Conservation (phyloP, 2,888 invertebrate species). For the Archaeoteleia sp. region DNA sequence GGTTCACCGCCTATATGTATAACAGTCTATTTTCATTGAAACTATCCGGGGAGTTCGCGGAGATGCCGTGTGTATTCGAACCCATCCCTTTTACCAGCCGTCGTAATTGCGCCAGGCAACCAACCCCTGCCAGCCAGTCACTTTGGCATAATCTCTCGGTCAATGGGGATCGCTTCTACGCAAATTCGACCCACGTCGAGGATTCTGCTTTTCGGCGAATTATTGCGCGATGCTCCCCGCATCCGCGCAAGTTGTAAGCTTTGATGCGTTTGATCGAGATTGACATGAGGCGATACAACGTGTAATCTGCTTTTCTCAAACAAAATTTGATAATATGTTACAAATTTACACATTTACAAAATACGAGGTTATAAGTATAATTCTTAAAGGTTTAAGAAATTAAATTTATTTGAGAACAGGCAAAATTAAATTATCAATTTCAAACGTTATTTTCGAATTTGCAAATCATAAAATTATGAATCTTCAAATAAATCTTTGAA, state of each 20-base stretch:
- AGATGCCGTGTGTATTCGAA: slow-evolving; percentile 61
- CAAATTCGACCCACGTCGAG: slow-evolving; percentile 48
- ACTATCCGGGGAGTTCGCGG: slow-evolving; percentile 49
- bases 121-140: slow-evolving; percentile 62
- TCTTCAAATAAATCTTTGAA: too few species aligned
- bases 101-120: slow-evolving; percentile 57
- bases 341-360: too few species aligned
- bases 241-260: slow-evolving; percentile 28
- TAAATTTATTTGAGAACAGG: too few species aligned
- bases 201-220: slow-evolving; percentile 46
- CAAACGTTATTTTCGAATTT: too few species aligned
- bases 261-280: slow-evolving; percentile 34
- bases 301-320: too few species aligned
- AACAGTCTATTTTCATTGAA: slow-evolving; percentile 56
- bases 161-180: slow-evolving; percentile 62
- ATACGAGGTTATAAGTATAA: too few species aligned
- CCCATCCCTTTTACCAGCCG: slow-evolving; percentile 61
- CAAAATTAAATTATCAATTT: too few species aligned
- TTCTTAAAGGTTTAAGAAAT: too few species aligned
- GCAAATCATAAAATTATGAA: too few species aligned
- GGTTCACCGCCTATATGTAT: slow-evolving; percentile 53
- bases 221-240: slow-evolving; percentile 26
- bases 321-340: not conserved
- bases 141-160: slow-evolving; percentile 66
- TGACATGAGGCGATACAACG: too few species aligned